Evolutionary conservation across 2,113 vertebrate genomes (phyloP), one percentile per base, ranked within the genome.

Genomic region (Rhagologus leucostigma): DNA sequence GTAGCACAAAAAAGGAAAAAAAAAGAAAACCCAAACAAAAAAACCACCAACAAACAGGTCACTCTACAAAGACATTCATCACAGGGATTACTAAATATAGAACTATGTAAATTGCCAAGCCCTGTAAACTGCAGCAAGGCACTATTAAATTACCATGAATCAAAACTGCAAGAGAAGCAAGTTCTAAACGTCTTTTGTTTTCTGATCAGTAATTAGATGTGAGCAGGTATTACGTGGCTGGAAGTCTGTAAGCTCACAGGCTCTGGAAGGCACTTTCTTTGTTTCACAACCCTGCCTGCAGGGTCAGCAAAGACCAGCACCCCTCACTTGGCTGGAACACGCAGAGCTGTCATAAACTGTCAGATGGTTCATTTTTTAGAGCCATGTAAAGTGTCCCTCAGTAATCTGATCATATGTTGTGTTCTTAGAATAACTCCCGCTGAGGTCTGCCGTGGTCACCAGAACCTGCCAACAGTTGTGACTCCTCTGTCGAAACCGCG

Each of bases 391-490:
- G 70, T 47, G 94, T 53, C 81, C 53, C 77, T 93, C 63, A 33
- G 93, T 96, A 95, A 96, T 32, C 47, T 78, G 87, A 97, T 96
- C 92, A 74, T 84, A 93, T 52, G 92, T 94, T 96, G 88, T 96
- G 86, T 89, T 96, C 92, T 84, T 95, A 96, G 90, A 96, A 96
- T 96, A 97, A 96, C 95, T 93, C 95, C 83, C 0, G 7, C 79
- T 88, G 87, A 90, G 88, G 80, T 68, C 80, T 92, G 82, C 90
- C 87, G 33, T 2, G 90, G 95, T 97, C 95, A 96, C 71, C 83
- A 94, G 92, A 89, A 93, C 76, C 95, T 94, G 88, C 88, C 92
- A 96, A 82, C 96, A 89, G 90, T 96, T 96, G 95, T 93, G 95
- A 83, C 90, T 90, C 64, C 83, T 90, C 92, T 90, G 88, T 90